A percentile compares a stretch with the other conserved stretches of the same genome.
Conservation (phyloP, 64 coral and sea anemone species). For the Stylophora pistillata region DNA sequence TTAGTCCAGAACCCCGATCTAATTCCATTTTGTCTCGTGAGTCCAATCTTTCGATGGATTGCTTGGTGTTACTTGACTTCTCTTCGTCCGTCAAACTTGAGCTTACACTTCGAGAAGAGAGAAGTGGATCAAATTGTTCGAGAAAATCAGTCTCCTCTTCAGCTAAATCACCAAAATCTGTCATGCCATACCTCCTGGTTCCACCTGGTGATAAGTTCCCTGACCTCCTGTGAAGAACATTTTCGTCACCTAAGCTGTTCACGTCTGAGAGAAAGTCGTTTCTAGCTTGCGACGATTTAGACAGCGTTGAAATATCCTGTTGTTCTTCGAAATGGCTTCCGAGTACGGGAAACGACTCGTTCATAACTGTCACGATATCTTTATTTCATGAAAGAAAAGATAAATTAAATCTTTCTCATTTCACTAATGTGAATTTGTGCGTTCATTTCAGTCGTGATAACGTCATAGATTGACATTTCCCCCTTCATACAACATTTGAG, state of each 20-base stretch:
- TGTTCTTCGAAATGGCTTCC: background rate
- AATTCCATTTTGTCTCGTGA: background rate
- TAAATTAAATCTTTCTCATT: background rate
- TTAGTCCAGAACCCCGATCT: background rate
- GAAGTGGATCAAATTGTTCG: conserved; percentile 78
- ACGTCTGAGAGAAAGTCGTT: conserved; percentile 37
- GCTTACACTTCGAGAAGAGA: background rate
- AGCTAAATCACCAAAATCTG: conserved; percentile 48
- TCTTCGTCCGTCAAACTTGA: background rate
- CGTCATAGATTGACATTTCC: conserved; percentile 5
- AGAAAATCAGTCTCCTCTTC: conserved; percentile 13
- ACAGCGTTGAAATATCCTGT: background rate
- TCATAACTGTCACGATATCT: conserved; percentile 5
- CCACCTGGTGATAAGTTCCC: conserved; percentile 20
- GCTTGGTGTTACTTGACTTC: background rate
- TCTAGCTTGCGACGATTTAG: background rate
- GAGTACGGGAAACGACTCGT: conserved; percentile 9
- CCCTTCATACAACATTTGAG: background rate
- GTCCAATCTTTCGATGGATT: background rate
- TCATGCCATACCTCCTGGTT: conserved; percentile 68
- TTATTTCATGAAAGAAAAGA: background rate
- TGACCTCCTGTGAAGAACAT: conserved; percentile 20
- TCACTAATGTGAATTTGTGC: background rate
- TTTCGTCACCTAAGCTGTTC: conserved; percentile 4
- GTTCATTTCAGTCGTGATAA: background rate